Evolutionary conservation across 2,888 invertebrate species (phyloP).

Genomic region (Vannuccia rotundouncinata): DNA sequence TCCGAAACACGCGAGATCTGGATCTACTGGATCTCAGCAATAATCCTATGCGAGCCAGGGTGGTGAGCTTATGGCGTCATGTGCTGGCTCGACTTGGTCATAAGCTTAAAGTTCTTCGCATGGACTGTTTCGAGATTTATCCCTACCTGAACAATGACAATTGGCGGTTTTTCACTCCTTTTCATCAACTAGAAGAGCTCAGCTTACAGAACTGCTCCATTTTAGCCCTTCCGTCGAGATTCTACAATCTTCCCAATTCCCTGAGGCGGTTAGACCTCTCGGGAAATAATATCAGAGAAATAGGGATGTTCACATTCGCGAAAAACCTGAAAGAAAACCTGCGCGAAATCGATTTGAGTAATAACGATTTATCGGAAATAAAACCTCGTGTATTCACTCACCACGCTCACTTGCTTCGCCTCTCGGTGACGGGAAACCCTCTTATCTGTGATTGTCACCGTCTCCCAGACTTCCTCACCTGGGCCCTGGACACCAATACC

Average conservation of each 20-base stretch:
- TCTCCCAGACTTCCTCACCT: background rate
- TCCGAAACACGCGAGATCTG: background rate
- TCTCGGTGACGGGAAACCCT: background rate
- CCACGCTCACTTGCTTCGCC: background rate
- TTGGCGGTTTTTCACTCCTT: slow-evolving; percentile 19
- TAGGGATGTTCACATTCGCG: background rate
- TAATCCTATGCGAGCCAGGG: slow-evolving; percentile 17
- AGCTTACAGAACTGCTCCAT: background rate
- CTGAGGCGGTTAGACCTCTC: background rate
- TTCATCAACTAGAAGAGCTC: background rate
- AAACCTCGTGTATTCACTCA: background rate
- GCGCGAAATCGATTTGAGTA: background rate
- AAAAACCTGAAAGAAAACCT: background rate
- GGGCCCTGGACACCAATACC: background rate
- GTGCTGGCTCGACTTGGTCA: background rate
- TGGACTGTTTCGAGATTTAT: slow-evolving; percentile 12
- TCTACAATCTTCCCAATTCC: background rate
- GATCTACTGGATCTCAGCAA: slow-evolving; percentile 27
- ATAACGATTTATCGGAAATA: background rate
- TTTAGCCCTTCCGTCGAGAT: background rate
- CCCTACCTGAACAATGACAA: slow-evolving; percentile 16
- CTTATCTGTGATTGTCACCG: background rate
- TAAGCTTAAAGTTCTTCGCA: background rate
- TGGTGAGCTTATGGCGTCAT: background rate
- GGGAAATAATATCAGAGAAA: background rate